Evolutionary conservation across 1,140 invertebrate species (phyloP).

Genomic region (Tyrophagus putrescentiae): DNA sequence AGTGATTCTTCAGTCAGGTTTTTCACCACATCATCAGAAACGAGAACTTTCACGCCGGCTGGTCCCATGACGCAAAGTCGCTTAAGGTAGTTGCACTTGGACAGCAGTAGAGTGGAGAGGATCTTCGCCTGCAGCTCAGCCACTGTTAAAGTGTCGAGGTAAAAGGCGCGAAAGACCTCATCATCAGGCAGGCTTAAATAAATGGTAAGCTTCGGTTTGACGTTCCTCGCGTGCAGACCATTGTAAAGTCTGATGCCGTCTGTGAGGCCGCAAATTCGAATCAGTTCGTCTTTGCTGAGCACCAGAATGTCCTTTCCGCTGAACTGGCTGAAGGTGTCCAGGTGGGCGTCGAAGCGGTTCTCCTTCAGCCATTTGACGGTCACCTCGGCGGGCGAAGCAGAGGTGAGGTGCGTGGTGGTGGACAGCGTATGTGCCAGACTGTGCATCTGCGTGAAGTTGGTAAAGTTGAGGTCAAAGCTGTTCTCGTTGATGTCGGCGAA

Average conservation of each 20-base stretch:
- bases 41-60: slow-evolving; percentile 20
- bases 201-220: slow-evolving; percentile 24
- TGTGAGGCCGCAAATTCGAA: slow-evolving; percentile 79
- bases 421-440: background rate
- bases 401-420: slow-evolving; percentile 33
- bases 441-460: no score
- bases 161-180: slow-evolving; percentile 25
- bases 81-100: slow-evolving; percentile 16
- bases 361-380: slow-evolving; percentile 61
- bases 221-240: slow-evolving; percentile 46
- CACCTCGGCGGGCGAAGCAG: slow-evolving; percentile 50
- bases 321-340: slow-evolving; percentile 62
- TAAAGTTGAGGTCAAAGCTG: background rate
- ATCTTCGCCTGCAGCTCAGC: slow-evolving; percentile 23
- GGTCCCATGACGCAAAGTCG: slow-evolving; percentile 21
- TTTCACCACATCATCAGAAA: slow-evolving; percentile 25
- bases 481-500: slow-evolving; percentile 3
- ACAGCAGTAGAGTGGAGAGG: slow-evolving; percentile 12
- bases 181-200: slow-evolving; percentile 22
- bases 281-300: slow-evolving; percentile 69
- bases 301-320: slow-evolving; percentile 67
- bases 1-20: slow-evolving; percentile 24
- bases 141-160: slow-evolving; percentile 23
- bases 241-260: slow-evolving; percentile 82
- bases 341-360: slow-evolving; percentile 57